Percentiles rank a stretch among this genome's conserved stretches.
Evolutionary conservation across 64 coral and sea anemone genomes (phyloP).

Genomic region (Stichodactyla mertensii): DNA sequence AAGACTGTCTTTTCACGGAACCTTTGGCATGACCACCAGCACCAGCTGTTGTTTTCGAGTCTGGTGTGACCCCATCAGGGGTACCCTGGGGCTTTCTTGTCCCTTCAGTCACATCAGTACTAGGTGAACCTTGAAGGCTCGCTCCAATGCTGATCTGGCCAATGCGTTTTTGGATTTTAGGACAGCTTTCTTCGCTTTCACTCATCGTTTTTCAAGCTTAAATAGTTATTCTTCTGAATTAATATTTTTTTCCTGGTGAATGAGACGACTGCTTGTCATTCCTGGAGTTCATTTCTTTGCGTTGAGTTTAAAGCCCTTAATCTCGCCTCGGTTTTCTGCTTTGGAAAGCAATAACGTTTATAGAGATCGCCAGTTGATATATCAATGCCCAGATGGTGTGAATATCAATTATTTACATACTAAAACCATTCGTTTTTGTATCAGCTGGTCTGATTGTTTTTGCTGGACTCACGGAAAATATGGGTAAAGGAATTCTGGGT

Average conservation of each 20-base stretch:
- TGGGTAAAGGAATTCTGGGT: background rate
- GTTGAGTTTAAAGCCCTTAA: background rate
- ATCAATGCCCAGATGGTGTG: background rate
- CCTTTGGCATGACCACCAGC: background rate
- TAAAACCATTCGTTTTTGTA: background rate
- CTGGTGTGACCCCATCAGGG: background rate
- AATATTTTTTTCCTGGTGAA: background rate
- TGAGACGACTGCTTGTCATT: background rate
- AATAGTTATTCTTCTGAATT: background rate
- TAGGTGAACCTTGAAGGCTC: background rate
- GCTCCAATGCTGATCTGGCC: background rate
- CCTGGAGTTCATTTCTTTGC: background rate
- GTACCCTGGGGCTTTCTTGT: background rate
- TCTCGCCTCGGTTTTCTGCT: background rate
- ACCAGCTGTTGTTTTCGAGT: background rate
- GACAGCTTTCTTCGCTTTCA: background rate
- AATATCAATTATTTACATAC: background rate
- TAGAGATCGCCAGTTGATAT: background rate
- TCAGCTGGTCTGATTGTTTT: background rate
- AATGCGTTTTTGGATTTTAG: background rate
- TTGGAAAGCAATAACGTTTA: background rate
- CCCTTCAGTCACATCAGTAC: background rate
- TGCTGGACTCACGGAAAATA: no score
- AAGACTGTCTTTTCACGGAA: conserved; percentile 14
- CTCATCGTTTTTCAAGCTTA: background rate